phyloP scores from a whole-genome alignment of 1,140 invertebrate genomes.

The Palaemon carinicauda region DNA sequence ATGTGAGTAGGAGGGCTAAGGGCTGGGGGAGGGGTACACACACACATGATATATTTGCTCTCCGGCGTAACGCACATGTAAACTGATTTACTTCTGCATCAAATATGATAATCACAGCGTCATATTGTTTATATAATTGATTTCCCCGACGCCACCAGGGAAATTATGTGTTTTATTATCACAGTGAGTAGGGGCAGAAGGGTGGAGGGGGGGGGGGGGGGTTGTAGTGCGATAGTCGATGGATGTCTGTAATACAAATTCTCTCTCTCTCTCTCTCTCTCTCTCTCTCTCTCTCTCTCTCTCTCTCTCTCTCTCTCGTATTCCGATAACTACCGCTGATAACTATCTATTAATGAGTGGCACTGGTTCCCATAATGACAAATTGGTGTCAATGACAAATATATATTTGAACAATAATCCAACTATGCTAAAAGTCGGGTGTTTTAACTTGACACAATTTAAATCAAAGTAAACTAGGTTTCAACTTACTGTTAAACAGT shows the following conservation, averaged over 20 bases:
- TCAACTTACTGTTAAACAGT: no score
- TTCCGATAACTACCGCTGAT: background rate
- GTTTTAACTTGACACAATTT: no score
- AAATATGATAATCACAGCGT: slow-evolving; percentile 48
- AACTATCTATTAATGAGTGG: background rate
- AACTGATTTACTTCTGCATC: slow-evolving; percentile 46
- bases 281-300: slow-evolving; percentile 19
- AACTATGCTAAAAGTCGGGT: no score
- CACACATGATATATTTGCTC: background rate
- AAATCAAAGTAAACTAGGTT: no score
- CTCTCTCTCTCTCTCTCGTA: background rate
- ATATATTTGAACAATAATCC: no score
- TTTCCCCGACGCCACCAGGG: slow-evolving; percentile 21
- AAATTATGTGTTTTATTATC: slow-evolving; percentile 23
- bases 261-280: slow-evolving; percentile 26
- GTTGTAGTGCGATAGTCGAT: background rate
- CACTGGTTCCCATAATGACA: background rate
- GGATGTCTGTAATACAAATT: background rate
- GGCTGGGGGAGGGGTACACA: background rate
- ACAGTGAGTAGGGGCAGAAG: background rate
- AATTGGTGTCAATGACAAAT: background rate
- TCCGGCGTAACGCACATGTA: background rate
- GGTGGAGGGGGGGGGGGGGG: background rate
- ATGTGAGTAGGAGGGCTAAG: no score
- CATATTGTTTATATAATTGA: slow-evolving; percentile 55